Base-by-base conservation (phyloP, 2,113 vertebrate genomes). In the Nymphicus hollandicus region DNA sequence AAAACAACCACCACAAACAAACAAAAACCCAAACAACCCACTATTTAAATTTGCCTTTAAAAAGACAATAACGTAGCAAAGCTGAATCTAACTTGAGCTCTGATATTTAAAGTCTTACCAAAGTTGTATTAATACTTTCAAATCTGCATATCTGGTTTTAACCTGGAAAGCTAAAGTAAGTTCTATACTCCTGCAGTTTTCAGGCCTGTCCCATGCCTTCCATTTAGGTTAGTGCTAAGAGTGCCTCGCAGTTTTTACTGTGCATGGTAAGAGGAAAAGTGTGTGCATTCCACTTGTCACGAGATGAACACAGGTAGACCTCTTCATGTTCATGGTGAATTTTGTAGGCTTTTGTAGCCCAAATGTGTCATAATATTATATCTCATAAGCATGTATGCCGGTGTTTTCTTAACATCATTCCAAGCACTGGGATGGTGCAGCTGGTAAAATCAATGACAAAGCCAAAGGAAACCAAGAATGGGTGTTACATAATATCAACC, bases 41-140 rank as follows among this genome's bases (percentile, higher is more conserved):
- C 49, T 84, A 22, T 55, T 80, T 89, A 73, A 61, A 77, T 94
- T 89, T 91, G 66, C 43, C 50, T 89, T 94, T 93, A 0, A 78
- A 74, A 81, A 87, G 66, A 47, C 29, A 84, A 3, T 63, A 69
- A 47, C 11, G 10, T 60, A 87, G 66, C 33, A 71, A 58, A 43
- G 17, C 39, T 89, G 46, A 58, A 74, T 60, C 33, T 87, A 35
- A 64, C 39, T 91, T 85, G n/a, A 83, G 65, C 24, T 81, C 44
- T 88, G 53, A 19, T 61, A 56, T 64, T 79, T 66, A 16, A 90
- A 63, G 35, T 56, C 35, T 68, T 88, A 50, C 11, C 9, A 46
- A 73, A 71, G n/a, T 88, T 23, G 22, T 56, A 8, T 47, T 91
- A 65, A 22, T 68, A 47, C 85, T 92, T 86, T 84, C 50, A 86